These are phyloP conservation scores for Drosophila guanche DNA, from an alignment of 1,140 invertebrate genomes.

Conservation along the genomic window DNA sequence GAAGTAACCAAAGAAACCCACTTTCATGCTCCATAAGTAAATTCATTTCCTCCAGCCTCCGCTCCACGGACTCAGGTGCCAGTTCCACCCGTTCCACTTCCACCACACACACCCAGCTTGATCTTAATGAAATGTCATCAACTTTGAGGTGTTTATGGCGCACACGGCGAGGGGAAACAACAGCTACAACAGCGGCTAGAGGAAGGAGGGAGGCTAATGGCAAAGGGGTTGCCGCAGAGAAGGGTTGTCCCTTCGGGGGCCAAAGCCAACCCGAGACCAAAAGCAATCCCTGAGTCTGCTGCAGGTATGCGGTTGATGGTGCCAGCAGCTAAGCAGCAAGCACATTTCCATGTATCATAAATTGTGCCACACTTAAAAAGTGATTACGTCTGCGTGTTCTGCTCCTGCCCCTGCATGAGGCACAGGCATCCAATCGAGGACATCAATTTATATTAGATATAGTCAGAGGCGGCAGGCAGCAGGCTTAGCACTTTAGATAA, in stretches of 20 bases:
- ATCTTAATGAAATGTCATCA: constrained; percentile 83
- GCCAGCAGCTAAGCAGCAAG: constrained; percentile 31
- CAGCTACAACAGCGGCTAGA: too few relatives aligned
- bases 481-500: constrained; percentile 76
- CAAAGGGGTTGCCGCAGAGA: constrained; percentile 10
- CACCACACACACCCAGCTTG: constrained; percentile 28
- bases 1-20: constrained; percentile 65
- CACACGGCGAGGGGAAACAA: constrained; percentile 29
- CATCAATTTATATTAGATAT: constrained; percentile 64
- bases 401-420: constrained; percentile 8
- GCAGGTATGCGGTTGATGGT: constrained; percentile 11
- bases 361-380: constrained; percentile 81
- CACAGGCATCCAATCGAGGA: constrained; percentile 69
- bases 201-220: background rate
- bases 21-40: constrained; percentile 81
- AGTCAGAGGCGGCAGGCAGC: constrained; percentile 14
- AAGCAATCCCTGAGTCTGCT: constrained; percentile 72
- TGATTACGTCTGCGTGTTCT: constrained; percentile 75
- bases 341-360: constrained; percentile 82
- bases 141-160: constrained; percentile 83
- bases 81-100: too few relatives aligned
- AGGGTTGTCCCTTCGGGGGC: constrained; percentile 76
- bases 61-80: too few relatives aligned
- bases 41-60: constrained; percentile 60
- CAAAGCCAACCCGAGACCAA: constrained; percentile 31